Evolutionary conservation across 2,888 invertebrate species (phyloP).

Genomic region (Acleris emargana): DNA sequence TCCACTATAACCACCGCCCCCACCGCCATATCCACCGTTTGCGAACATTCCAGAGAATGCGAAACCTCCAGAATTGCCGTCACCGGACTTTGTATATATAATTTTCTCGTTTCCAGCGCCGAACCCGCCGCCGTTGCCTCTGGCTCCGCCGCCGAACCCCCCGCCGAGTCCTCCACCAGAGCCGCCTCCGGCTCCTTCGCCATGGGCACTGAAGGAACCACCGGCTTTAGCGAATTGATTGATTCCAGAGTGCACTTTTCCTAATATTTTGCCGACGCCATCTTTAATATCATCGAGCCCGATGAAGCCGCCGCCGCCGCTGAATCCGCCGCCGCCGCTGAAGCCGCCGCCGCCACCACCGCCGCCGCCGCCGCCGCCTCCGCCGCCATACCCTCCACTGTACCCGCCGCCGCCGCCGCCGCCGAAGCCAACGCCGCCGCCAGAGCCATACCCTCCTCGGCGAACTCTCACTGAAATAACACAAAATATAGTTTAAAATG

Average conservation of each 20-base stretch:
- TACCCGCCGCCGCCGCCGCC: conserved; percentile 43
- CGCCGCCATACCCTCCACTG: conserved; percentile 41
- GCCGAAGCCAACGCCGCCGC: conserved; percentile 39
- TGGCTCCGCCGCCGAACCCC: conserved; percentile 40
- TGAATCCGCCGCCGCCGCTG: conserved; percentile 25
- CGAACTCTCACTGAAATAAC: conserved; percentile 61
- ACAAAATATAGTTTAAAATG: not conserved
- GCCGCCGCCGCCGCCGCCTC: conserved; percentile 41
- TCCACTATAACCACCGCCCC: conserved; percentile 52
- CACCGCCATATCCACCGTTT: conserved; percentile 72
- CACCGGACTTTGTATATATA: conserved; percentile 67
- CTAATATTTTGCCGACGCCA: conserved; percentile 36
- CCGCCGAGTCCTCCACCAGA: not conserved
- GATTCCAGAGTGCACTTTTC: conserved; percentile 21
- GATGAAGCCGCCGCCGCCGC: conserved; percentile 31
- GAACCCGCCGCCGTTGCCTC: conserved; percentile 38
- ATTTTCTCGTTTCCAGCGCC: conserved; percentile 57
- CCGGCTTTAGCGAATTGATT: conserved; percentile 14
- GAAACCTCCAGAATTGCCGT: conserved; percentile 75
- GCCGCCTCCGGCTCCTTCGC: conserved; percentile 39
- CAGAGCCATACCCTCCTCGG: conserved; percentile 56
- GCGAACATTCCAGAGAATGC: conserved; percentile 71
- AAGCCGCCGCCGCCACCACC: conserved; percentile 23
- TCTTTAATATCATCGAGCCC: conserved; percentile 42
- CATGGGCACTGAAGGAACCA: conserved; percentile 38